phyloP scores from a whole-genome alignment of 2,888 invertebrate genomes.

The Endotricha flammealis region DNA sequence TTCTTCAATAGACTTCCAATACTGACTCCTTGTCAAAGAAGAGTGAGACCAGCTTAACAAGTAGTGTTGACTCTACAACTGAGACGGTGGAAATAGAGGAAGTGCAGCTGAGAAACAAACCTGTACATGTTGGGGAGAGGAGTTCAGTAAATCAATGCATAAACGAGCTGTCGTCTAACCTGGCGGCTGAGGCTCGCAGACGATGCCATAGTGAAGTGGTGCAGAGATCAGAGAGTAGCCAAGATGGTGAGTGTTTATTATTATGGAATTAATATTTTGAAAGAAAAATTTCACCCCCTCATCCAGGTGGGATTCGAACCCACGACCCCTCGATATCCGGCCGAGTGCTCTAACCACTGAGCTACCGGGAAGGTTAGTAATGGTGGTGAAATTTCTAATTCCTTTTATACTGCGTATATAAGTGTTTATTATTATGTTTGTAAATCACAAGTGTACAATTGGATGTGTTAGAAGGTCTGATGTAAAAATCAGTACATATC shows the following conservation, averaged over 20 bases:
- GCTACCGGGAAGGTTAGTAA: too few species aligned
- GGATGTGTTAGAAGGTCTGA: too few species aligned
- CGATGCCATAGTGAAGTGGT: constrained; percentile 74
- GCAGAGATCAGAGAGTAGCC: constrained; percentile 57
- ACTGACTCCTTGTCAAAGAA: constrained; percentile 61
- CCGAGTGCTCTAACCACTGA: too few species aligned
- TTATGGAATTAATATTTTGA: too few species aligned
- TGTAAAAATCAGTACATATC: too few species aligned
- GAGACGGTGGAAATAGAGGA: constrained; percentile 55
- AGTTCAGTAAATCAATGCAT: constrained; percentile 82
- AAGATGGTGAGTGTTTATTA: constrained; percentile 55
- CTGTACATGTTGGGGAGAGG: constrained; percentile 54
- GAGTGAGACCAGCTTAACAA: constrained; percentile 49
- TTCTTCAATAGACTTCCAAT: constrained; percentile 46
- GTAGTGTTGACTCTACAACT: constrained; percentile 52
- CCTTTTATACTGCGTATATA: too few species aligned
- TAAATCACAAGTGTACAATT: too few species aligned
- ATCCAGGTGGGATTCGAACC: too few species aligned
- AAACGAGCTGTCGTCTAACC: constrained; percentile 82
- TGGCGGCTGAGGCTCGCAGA: constrained; percentile 61
- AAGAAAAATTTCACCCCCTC: too few species aligned
- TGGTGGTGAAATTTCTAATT: too few species aligned
- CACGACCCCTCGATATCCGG: too few species aligned
- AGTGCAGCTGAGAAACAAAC: constrained; percentile 60
- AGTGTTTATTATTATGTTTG: too few species aligned